These are phyloP conservation scores for Sebastes fasciatus DNA, from an alignment of 2,113 vertebrate species.

Conservation along the genomic window DNA sequence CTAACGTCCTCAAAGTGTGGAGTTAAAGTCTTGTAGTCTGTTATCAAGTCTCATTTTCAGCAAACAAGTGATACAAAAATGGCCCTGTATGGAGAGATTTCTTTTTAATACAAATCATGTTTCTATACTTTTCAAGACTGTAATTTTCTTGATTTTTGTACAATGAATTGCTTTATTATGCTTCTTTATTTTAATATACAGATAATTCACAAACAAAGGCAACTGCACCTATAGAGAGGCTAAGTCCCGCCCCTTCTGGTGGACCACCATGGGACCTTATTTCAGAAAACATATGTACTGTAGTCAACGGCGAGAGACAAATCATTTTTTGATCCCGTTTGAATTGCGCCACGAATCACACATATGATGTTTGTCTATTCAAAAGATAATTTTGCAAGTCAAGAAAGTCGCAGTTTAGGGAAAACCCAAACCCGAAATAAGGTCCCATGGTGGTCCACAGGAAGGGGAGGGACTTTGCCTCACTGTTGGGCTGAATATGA, in stretches of 20 bases:
- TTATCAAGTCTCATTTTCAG: not conserved
- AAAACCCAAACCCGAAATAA: no score
- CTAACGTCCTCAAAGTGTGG: not conserved
- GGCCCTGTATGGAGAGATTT: not conserved
- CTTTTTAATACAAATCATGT: not conserved
- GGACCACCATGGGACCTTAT: no score
- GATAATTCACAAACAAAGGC: not conserved
- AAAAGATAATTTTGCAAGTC: no score
- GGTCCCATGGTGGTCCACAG: no score
- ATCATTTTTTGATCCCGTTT: no score
- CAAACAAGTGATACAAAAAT: not conserved
- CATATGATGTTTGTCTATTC: no score
- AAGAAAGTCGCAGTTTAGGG: no score
- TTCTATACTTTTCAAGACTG: not conserved
- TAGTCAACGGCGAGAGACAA: no score
- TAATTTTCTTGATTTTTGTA: not conserved
- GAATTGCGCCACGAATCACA: no score
- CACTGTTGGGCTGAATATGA: not conserved
- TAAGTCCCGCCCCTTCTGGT: no score
- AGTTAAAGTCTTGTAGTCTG: conserved; percentile 2
- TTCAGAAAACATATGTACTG: no score
- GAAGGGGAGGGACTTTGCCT: no score
- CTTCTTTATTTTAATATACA: not conserved
- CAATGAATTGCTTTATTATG: not conserved
- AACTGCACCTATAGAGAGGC: not conserved